Base-by-base conservation (phyloP, 2,888 invertebrate genomes). In the Pecten maximus region DNA sequence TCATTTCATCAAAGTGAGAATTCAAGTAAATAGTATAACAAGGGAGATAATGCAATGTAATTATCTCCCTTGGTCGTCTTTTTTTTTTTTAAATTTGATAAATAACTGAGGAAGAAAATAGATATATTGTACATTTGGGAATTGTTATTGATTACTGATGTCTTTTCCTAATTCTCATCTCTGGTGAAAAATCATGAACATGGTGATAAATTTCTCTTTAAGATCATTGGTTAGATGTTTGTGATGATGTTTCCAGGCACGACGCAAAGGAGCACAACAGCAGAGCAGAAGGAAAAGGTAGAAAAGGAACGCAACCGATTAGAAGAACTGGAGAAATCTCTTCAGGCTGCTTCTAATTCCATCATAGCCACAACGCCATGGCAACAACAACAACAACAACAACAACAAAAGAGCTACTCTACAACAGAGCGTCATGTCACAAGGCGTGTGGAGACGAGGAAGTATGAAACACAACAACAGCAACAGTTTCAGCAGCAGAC, bases 341-440 rank as follows among this genome's bases (percentile, higher is more conserved):
- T 96, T 86, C 94, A 95, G 91, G 94, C 95, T 8, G 95, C 95
- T 35, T 92, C 93, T 8, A 92, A 95, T 88, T 95, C 95, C 87
- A 95, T 95, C 91, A 92, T 94, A 50, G 93, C 93, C 28, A 91
- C 93, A 35, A 90, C 92, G 74, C 92, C 93, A 91, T 92, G 92
- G 92, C 93, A 92, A 91, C 92, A 91, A 44, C 93, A 92, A 60
- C 93, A 94, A 35, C 94, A 92, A 40, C 90, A 90, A 28, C 93
- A 92, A 89, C 91, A 92, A 87, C 91, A 90, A 60, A 90, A 93
- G 39, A 89, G 91, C 15, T 91, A 91, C 28, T 91, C 91, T 48
- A 91, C 89, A n/a, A 91, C 92, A 54, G 91, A 93, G 89, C 91
- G 92, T 39, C 93, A 93, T 60, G 92, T 92, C 35, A 93, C 93